Conservation (phyloP, 2,888 invertebrate species). For the Drosophila villosipedis region DNA sequence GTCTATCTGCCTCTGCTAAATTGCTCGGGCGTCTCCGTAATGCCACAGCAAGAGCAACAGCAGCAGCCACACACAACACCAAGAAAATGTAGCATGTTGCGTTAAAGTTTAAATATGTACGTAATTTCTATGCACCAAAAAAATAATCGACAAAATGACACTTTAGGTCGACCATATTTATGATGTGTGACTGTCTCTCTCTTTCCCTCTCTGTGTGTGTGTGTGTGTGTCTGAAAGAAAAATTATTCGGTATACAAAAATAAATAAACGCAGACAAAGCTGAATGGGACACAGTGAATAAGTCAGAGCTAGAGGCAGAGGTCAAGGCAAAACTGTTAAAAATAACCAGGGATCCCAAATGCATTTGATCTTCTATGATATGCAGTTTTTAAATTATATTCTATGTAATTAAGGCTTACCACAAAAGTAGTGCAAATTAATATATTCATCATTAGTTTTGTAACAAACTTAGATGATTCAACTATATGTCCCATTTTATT, state of each 20-base stretch:
- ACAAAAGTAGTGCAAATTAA: background rate
- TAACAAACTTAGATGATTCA: too few relatives aligned
- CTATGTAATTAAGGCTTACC: background rate
- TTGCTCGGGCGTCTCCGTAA: slow-evolving; percentile 47
- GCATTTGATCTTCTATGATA: too few relatives aligned
- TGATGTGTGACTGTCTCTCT: slow-evolving; percentile 46
- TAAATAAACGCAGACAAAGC: slow-evolving; percentile 47
- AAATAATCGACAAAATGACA: slow-evolving; percentile 59
- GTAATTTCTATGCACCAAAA: slow-evolving; percentile 59
- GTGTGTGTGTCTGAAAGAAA: slow-evolving; percentile 24
- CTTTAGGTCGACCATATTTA: slow-evolving; percentile 63
- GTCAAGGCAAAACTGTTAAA: slow-evolving; percentile 31
- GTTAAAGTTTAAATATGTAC: slow-evolving; percentile 26
- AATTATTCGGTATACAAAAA: slow-evolving; percentile 54
- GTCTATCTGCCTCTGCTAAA: slow-evolving; percentile 19
- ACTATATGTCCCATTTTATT: too few relatives aligned
- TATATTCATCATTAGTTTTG: background rate
- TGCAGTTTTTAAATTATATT: background rate
- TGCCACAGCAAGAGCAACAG: slow-evolving; percentile 24
- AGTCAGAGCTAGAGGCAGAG: slow-evolving; percentile 23
- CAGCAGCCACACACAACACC: slow-evolving; percentile 16
- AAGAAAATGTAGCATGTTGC: slow-evolving; percentile 33
- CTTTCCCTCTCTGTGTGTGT: background rate
- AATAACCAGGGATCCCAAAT: slow-evolving; percentile 25
- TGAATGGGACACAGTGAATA: slow-evolving; percentile 29